phyloP scores from a whole-genome alignment of 2,797 vertebrate species.

The Danio jaintianensis region DNA sequence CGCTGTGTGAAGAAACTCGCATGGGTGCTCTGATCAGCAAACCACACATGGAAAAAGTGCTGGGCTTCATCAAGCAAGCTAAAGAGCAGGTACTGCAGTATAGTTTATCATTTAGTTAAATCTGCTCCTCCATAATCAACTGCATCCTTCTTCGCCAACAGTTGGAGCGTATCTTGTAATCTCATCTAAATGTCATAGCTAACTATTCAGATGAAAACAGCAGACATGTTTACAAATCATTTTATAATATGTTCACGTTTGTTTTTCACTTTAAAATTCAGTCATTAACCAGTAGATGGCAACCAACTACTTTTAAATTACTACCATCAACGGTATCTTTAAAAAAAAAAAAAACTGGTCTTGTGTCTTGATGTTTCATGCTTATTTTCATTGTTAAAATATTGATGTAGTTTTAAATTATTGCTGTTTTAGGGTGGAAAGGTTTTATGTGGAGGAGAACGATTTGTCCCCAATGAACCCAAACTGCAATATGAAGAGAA shows the following conservation, averaged over 20 bases:
- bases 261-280: too few species aligned
- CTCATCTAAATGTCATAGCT: too few species aligned
- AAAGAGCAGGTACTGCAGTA: slow-evolving; percentile 84
- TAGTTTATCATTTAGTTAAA: neutral
- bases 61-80: slow-evolving; percentile 86
- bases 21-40: slow-evolving; percentile 95
- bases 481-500: too few species aligned
- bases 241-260: too few species aligned
- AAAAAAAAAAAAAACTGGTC: too few species aligned
- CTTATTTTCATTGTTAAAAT: neutral
- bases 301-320: too few species aligned
- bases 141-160: neutral
- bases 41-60: slow-evolving; percentile 88
- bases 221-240: too few species aligned
- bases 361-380: too few species aligned
- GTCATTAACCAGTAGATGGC: too few species aligned
- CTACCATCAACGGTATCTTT: too few species aligned
- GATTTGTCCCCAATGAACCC: slow-evolving; percentile 82
- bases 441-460: slow-evolving; percentile 90
- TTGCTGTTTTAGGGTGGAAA: slow-evolving; percentile 82
- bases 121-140: neutral
- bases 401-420: neutral
- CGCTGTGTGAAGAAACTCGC: slow-evolving; percentile 85
- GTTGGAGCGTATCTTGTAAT: too few species aligned
- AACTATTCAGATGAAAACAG: too few species aligned